These are phyloP conservation scores for Stegostoma tigrinum DNA, from an alignment of 2,113 vertebrate genomes.

Conservation along the genomic window DNA sequence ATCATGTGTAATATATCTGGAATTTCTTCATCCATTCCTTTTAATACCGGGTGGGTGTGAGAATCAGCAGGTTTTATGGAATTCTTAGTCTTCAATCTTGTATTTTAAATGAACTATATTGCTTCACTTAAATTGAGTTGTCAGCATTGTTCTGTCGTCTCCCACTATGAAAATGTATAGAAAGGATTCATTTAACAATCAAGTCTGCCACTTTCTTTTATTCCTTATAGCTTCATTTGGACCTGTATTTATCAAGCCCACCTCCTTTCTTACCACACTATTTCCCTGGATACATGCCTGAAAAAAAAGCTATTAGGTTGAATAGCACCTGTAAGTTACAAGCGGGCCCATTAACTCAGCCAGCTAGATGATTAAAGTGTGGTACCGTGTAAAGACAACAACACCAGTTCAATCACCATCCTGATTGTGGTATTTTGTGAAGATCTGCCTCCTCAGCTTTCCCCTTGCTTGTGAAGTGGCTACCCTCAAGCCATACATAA, in stretches of 20 bases:
- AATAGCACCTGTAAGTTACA: not conserved
- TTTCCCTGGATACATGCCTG: no score
- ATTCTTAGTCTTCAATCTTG: not conserved
- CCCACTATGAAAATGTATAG: not conserved
- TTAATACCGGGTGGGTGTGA: not conserved
- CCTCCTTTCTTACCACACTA: not conserved
- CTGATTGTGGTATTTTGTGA: no score
- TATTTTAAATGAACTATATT: not conserved
- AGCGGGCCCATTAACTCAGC: no score
- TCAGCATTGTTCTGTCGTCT: not conserved
- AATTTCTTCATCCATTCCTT: not conserved
- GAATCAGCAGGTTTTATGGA: not conserved
- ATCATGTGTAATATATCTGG: not conserved
- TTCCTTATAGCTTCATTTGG: not conserved
- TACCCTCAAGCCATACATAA: no score
- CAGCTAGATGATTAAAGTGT: no score
- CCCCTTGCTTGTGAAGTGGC: no score
- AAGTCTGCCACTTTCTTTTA: not conserved
- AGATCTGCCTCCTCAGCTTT: no score
- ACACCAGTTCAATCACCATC: no score
- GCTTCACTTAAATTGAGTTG: not conserved
- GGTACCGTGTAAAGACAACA: no score
- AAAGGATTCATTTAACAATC: not conserved
- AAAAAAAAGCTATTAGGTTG: not conserved
- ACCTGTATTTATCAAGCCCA: not conserved